Evolutionary conservation across 2,113 vertebrate genomes (phyloP), one percentile per base, ranked within the genome.

Genomic region (Oncorhynchus keta): DNA sequence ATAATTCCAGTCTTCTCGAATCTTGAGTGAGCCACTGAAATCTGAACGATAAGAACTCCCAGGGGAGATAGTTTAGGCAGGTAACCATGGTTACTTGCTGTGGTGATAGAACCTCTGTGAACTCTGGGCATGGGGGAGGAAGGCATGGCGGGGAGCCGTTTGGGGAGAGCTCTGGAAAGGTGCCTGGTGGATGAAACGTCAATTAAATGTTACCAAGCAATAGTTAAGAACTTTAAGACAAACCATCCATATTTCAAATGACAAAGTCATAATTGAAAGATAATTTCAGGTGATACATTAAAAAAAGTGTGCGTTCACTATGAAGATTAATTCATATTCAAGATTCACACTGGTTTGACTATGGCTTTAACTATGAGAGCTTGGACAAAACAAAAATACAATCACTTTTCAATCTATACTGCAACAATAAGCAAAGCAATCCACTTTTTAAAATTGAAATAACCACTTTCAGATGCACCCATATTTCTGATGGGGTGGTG

Each of bases 21-120:
- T 45, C 39, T 45, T 45, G 39, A 45, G 9, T 11, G 39, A 45
- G 77, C 26, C 11, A 48, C 30, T 22, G 69, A 76, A 26, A 22
- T 67, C 30, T 75, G 66, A 14, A 39, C 1, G 39, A 59, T 30
- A 26, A 68, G 48, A 45, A 8, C 14, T 5, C 72, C 35, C 45
- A 16, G n/a, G 55, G 39, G 9, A 45, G 9, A 65, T 20, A 4
- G 66, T 32, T 22, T 3, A 9, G 71, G 39, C 51, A 49, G 4
- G 51, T 26, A 20, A 59, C 26, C 1, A 45, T 70, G 73, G 57
- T 86, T 88, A 94, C 85, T 94, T 94, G 81, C 87, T 79, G 5
- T 96, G 96, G 90, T 95, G 96, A 87, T 97, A 97, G 87, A 96
- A 97, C 78, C 96, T 92, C 75, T 96, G 95, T 13, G 92, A 92